phyloP scores from a whole-genome alignment of 1,140 invertebrate species.

The Callitettix versicolor region DNA sequence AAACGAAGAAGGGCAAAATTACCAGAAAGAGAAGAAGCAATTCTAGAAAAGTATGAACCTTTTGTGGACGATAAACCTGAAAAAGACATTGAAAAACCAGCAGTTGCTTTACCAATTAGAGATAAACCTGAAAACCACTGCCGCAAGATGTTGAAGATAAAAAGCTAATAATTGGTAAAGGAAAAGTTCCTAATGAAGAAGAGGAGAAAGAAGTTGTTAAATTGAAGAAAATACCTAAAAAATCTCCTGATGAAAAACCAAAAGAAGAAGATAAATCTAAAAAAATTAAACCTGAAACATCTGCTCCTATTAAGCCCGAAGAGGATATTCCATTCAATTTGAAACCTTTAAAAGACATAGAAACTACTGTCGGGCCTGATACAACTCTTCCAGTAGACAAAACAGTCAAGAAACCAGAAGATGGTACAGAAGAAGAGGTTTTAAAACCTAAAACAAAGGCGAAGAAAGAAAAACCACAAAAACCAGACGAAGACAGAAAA shows the following conservation, averaged over 20 bases:
- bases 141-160: conserved; percentile 30
- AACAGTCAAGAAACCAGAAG: conserved; percentile 19
- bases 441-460: no score
- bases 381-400: conserved; percentile 19
- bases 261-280: conserved; percentile 24
- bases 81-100: conserved; percentile 29
- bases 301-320: conserved; percentile 26
- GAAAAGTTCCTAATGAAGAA: conserved; percentile 21
- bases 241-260: conserved; percentile 17
- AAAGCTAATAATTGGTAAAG: conserved; percentile 27
- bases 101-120: conserved; percentile 3
- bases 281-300: conserved; percentile 25
- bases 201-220: conserved; percentile 23
- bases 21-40: conserved; percentile 30
- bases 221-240: conserved; percentile 19
- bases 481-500: conserved; percentile 30
- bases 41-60: conserved; percentile 40
- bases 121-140: no score
- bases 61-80: conserved; percentile 35
- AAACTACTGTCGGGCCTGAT: conserved; percentile 24
- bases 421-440: background rate
- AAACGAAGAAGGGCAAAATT: conserved; percentile 39
- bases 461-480: conserved; percentile 21
- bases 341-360: conserved; percentile 23
- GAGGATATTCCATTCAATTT: conserved; percentile 22